A percentile compares a stretch with the other conserved stretches of the same genome.
phyloP scores from a whole-genome alignment of 2,888 invertebrate species.

The Hydraecia micacea region DNA sequence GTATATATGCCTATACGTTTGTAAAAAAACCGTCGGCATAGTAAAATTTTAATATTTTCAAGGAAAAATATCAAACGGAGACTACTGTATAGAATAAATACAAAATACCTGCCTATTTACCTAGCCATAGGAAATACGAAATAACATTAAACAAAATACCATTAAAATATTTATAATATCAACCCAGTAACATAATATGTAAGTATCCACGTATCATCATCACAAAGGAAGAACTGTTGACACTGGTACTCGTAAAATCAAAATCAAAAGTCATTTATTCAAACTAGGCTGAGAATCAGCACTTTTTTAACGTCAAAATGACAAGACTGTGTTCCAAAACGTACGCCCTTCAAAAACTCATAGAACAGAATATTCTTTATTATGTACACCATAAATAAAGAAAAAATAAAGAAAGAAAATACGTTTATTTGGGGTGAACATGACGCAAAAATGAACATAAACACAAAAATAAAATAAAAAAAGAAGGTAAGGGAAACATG shows the following conservation, averaged over 20 bases:
- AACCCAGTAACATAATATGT: neutral
- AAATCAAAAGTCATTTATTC: neutral
- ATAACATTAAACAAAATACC: neutral
- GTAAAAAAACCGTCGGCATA: neutral
- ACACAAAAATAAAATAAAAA: no score
- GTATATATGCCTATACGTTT: neutral
- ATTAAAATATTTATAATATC: neutral
- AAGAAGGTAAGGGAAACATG: no score
- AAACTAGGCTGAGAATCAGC: neutral
- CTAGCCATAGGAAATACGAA: neutral
- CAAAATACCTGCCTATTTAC: neutral
- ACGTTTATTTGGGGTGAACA: no score
- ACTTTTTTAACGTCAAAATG: neutral
- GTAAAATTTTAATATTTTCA: neutral
- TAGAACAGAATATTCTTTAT: no score
- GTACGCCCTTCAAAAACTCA: no score
- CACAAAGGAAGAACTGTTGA: neutral
- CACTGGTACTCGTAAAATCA: neutral
- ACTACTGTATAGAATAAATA: neutral
- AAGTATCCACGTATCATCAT: neutral
- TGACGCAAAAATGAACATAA: no score
- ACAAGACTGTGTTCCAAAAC: neutral
- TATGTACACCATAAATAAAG: no score
- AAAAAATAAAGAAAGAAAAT: no score
- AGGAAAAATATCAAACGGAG: neutral